Conservation (phyloP, 2,113 vertebrate genomes). For the Alouatta palliata region DNA sequence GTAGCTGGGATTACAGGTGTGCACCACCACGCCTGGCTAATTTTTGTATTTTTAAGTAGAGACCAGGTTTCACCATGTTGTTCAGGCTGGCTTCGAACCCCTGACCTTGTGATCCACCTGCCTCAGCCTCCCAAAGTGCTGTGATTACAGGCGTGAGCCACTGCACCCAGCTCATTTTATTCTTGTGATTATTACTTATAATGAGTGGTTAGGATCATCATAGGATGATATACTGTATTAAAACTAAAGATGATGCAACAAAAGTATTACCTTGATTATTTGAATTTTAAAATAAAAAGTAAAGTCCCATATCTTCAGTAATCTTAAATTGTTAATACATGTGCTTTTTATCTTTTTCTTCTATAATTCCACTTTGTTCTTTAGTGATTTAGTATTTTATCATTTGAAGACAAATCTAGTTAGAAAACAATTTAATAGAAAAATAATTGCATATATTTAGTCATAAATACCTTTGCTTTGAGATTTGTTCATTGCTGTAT, state of each 20-base stretch:
- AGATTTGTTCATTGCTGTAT: constrained; percentile 15
- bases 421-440: constrained; percentile 74
- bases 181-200: constrained; percentile 30
- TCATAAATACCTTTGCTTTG: constrained; percentile 56
- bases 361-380: constrained; percentile 71
- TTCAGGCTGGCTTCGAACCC: no score
- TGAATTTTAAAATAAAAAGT: constrained; percentile 76
- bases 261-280: constrained; percentile 39
- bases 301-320: constrained; percentile 67
- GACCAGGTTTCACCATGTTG: no score
- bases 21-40: no score
- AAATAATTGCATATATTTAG: constrained; percentile 12
- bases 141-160: no score
- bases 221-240: not conserved
- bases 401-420: constrained; percentile 65
- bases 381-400: constrained; percentile 77
- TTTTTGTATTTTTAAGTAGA: no score
- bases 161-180: not conserved
- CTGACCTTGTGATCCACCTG: no score
- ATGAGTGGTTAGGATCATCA: not conserved
- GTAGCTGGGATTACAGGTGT: no score
- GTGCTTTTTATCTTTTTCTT: constrained; percentile 62
- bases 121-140: no score
- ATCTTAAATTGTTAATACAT: constrained; percentile 70
- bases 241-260: not conserved